phyloP scores from a whole-genome alignment of 2,888 invertebrate species.

The Rotaria magnacalcarata region DNA sequence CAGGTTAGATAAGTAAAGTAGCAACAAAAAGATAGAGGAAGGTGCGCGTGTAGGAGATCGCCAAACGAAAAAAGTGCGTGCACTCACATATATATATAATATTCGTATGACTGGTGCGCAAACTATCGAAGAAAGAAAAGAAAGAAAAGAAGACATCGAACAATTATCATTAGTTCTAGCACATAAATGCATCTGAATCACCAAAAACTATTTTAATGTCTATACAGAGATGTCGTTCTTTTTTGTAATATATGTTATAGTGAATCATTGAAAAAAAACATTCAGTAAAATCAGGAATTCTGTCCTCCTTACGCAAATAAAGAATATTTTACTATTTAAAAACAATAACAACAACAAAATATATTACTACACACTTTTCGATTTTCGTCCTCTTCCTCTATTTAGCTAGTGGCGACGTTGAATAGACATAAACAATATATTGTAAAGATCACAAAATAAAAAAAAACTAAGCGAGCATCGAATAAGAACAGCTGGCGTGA shows the following conservation, averaged over 20 bases:
- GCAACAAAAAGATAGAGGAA: background rate
- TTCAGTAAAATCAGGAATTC: background rate
- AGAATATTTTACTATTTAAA: background rate
- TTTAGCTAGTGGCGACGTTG: background rate
- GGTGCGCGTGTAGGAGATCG: background rate
- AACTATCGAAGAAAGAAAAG: background rate
- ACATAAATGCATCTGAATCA: background rate
- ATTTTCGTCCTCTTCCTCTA: background rate
- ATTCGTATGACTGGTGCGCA: background rate
- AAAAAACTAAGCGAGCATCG: conserved; percentile 7
- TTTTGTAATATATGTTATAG: too few relatives aligned
- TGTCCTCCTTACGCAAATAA: background rate
- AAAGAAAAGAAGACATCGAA: background rate
- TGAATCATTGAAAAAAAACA: background rate
- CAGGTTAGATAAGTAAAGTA: background rate
- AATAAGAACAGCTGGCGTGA: background rate
- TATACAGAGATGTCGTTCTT: too few relatives aligned
- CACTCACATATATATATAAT: background rate
- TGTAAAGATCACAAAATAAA: conserved; percentile 11
- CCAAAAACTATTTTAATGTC: background rate
- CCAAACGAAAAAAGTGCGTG: background rate
- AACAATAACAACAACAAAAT: background rate
- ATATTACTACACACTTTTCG: background rate
- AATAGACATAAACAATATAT: background rate
- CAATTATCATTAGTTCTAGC: background rate